phyloP scores from a whole-genome alignment of 2,888 invertebrate genomes.

The Electrophaes corylata region DNA sequence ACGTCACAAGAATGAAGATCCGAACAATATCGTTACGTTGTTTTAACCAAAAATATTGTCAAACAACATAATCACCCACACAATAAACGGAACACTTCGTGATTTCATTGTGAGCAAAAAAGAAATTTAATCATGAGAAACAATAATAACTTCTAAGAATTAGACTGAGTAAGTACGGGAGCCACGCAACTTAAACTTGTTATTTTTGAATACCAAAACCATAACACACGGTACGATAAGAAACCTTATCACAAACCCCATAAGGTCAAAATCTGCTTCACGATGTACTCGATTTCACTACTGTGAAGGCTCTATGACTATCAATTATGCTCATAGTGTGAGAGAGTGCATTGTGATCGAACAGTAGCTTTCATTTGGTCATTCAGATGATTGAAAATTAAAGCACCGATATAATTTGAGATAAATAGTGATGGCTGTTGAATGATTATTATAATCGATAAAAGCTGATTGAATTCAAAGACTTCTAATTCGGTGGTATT shows the following conservation, averaged over 20 bases:
- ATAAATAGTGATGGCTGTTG: conserved; percentile 64
- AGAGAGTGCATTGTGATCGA: conserved; percentile 79
- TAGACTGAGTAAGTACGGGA: conserved; percentile 81
- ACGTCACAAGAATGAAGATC: conserved; percentile 13
- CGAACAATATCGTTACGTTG: conserved; percentile 33
- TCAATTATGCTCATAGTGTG: conserved; percentile 80
- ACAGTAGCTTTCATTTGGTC: conserved; percentile 80
- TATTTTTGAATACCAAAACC: conserved; percentile 67
- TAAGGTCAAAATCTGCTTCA: conserved; percentile 51
- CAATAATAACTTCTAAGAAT: conserved; percentile 82
- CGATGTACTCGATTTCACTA: conserved; percentile 69
- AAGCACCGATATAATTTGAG: conserved; percentile 82
- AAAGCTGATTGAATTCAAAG: conserved; percentile 30
- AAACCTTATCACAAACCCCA: conserved; percentile 39
- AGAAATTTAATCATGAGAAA: conserved; percentile 85
- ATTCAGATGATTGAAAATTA: conserved; percentile 80
- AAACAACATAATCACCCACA: conserved; percentile 62
- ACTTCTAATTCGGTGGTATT: conserved; percentile 18
- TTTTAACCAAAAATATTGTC: conserved; percentile 50
- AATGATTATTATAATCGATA: conserved; percentile 29
- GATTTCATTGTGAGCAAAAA: conserved; percentile 78
- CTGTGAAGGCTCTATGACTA: conserved; percentile 81
- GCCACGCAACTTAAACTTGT: conserved; percentile 80
- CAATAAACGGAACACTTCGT: conserved; percentile 68
- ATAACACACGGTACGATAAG: conserved; percentile 40